Evolutionary conservation across 2,888 invertebrate species (phyloP), one percentile per base, ranked within the genome.

Genomic region (Ceriagrion tenellum): DNA sequence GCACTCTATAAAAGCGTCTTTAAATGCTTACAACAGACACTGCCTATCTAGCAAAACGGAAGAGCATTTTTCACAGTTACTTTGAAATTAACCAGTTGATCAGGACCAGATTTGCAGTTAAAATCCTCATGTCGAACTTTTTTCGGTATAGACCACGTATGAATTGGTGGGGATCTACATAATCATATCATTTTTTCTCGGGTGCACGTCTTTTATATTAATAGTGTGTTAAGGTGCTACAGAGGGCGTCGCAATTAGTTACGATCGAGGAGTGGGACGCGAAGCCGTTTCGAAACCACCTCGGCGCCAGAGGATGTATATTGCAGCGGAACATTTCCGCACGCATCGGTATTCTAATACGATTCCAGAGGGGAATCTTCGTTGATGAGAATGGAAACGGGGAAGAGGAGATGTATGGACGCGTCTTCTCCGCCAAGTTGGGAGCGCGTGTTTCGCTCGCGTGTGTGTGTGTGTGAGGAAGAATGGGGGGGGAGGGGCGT

Each of bases 281-380:
- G 69, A 26, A 26, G 35, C 10, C 69, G 69, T n/a, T 8, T n/a
- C n/a, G 23, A 10, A 10, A 20, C 20, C n/a, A 69, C 69, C 69
- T 69, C 69, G 69, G 69, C 69, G n/a, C 69, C 69, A n/a, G 26
- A 26, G 93, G 47, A 93, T 93, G 69, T 93, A 93, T 93, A 93
- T 93, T 93, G 59, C 93, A 63, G 47, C 69, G 93, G 93, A 93
- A 93, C 69, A 93, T 93, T 93, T 93, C 93, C 93, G 69, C 93
- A 93, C 93, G 93, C 93, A 93, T 93, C 69, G 93, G 93, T 93
- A 93, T 69, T 93, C 93, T 69, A 63, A 59, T 20, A 16, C 35
- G 47, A 47, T 74, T 69, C 69, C 93, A 55, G 63, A 13, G 93
- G 93, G 93, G 69, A 93, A 69, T 93, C 93, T 93, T 93, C 69